phyloP scores from a whole-genome alignment of 2,888 invertebrate genomes.

The Melinaea marsaeus region DNA sequence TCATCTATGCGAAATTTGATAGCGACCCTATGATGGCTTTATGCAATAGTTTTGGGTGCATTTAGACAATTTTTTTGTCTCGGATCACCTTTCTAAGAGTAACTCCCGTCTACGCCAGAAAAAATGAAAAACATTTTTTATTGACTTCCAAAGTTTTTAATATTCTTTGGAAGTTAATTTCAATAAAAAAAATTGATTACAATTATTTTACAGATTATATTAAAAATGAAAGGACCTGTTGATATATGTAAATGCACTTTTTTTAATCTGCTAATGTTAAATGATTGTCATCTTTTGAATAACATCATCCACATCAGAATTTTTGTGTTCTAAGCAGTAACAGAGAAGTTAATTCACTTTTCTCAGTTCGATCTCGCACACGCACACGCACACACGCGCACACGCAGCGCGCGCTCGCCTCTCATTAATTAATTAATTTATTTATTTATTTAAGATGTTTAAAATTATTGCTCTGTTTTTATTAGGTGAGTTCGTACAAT shows the following conservation, averaged over 20 bases:
- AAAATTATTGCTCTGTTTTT: constrained; percentile 43
- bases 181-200: no score
- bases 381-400: constrained; percentile 25
- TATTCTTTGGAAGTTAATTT: no score
- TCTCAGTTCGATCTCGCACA: not conserved
- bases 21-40: constrained; percentile 24
- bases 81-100: not conserved
- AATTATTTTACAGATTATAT: no score
- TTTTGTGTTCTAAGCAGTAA: not conserved
- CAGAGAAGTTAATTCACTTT: no score
- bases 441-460: constrained; percentile 48
- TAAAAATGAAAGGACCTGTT: no score
- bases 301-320: not conserved
- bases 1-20: constrained; percentile 32
- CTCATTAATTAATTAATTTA: constrained; percentile 36
- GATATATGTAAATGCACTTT: no score
- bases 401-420: constrained; percentile 38
- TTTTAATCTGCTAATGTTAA: no score
- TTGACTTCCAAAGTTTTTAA: no score
- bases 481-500: constrained; percentile 46
- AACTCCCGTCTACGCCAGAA: not conserved
- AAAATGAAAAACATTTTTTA: no score
- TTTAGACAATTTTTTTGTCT: constrained; percentile 31
- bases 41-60: constrained; percentile 34
- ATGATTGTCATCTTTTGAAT: not conserved